Conservation (phyloP, 2,113 vertebrate species). For the Paratilapia polleni region DNA sequence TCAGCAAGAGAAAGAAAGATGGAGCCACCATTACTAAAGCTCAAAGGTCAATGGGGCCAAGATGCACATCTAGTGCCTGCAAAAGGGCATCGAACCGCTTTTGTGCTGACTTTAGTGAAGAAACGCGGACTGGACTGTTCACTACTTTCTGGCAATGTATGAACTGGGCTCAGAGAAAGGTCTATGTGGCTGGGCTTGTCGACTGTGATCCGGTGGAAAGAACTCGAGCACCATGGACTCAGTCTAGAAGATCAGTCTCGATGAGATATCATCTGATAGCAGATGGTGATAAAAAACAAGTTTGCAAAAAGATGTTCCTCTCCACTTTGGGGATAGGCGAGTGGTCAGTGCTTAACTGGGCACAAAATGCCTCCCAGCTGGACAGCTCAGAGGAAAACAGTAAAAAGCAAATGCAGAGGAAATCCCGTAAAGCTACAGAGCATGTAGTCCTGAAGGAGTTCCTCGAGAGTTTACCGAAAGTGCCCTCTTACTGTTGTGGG, state of each 20-base stretch:
- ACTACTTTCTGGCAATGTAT: neutral
- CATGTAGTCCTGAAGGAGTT: slow-evolving; percentile 42
- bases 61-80: neutral
- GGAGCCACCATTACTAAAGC: neutral
- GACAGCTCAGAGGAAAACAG: neutral
- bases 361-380: neutral
- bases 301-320: neutral
- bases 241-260: slow-evolving; percentile 3
- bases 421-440: slow-evolving; percentile 47
- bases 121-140: neutral
- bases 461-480: slow-evolving; percentile 46
- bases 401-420: slow-evolving; percentile 29
- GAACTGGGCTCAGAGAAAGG: slow-evolving; percentile 5
- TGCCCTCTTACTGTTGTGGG: neutral
- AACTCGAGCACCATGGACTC: neutral
- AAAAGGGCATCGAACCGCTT: neutral
- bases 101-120: neutral
- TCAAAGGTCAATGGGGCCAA: neutral
- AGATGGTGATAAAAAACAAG: neutral
- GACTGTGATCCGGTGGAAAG: neutral
- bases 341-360: slow-evolving; percentile 14
- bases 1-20: neutral
- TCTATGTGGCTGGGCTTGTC: neutral
- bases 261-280: slow-evolving; percentile 7
- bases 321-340: slow-evolving; percentile 6